A percentile compares a stretch with the other conserved stretches of the same genome.
These are phyloP conservation scores for Agrotis puta DNA, from an alignment of 2,888 invertebrate genomes.

Conservation along the genomic window DNA sequence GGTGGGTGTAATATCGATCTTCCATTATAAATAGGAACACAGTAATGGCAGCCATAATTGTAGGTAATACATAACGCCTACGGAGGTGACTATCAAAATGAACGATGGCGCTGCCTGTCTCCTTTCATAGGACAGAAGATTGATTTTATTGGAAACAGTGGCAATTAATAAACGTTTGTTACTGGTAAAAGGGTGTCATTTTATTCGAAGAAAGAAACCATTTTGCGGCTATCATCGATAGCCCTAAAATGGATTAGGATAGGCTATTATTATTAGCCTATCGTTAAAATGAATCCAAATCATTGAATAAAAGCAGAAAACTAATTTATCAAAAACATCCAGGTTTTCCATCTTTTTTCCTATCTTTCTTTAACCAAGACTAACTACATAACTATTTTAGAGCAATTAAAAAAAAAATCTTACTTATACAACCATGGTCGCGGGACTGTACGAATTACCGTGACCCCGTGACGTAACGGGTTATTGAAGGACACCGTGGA, in stretches of 20 bases:
- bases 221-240: neutral
- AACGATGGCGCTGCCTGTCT: conserved; percentile 8
- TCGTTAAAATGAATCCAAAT: too few relatives aligned
- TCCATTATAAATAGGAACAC: conserved; percentile 43
- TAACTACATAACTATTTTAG: too few relatives aligned
- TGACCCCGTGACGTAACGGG: too few relatives aligned
- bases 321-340: neutral
- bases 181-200: neutral
- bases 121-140: neutral
- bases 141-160: conserved; percentile 12
- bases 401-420: neutral
- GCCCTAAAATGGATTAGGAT: too few relatives aligned
- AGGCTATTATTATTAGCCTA: too few relatives aligned
- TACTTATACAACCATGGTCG: neutral
- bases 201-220: neutral
- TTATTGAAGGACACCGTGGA: too few relatives aligned
- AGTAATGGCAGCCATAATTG: conserved; percentile 26
- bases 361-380: neutral
- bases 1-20: conserved; percentile 43
- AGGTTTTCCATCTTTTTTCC: neutral
- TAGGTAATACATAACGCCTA: conserved; percentile 6
- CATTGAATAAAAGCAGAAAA: too few relatives aligned
- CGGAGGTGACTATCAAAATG: conserved; percentile 11
- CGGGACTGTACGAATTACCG: too few relatives aligned
- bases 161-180: neutral